These are phyloP conservation scores for Luperina nickerlii DNA, from an alignment of 2,888 invertebrate genomes.

Conservation along the genomic window DNA sequence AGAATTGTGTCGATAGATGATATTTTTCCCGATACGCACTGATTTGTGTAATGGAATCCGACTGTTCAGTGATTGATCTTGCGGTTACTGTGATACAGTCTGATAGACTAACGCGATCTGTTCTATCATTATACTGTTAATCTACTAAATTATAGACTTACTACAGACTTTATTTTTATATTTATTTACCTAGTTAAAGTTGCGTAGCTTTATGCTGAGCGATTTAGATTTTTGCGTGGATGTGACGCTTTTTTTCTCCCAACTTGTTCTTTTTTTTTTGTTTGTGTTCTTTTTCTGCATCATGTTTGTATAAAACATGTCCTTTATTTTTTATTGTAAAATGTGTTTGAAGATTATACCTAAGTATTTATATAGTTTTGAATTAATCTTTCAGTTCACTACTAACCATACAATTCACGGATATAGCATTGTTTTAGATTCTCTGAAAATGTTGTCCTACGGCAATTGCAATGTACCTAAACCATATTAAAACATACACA, in stretches of 20 bases:
- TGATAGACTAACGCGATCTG: constrained; percentile 9
- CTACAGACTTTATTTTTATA: neutral
- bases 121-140: neutral
- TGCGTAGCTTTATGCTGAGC: neutral
- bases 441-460: neutral
- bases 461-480: neutral
- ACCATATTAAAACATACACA: no score
- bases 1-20: constrained; percentile 67
- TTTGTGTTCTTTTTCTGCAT: neutral
- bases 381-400: neutral
- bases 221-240: neutral
- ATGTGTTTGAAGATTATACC: neutral
- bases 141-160: neutral
- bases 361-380: neutral
- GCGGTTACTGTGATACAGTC: constrained; percentile 26
- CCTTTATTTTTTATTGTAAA: neutral
- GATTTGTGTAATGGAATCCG: constrained; percentile 66
- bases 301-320: neutral
- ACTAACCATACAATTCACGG: neutral
- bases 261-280: neutral
- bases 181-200: neutral
- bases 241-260: neutral
- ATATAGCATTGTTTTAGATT: neutral
- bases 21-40: constrained; percentile 62
- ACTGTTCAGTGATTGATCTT: constrained; percentile 62